Evolutionary conservation across 2,797 vertebrate species (phyloP), one percentile per base, ranked within the genome.

Genomic region (Accipiter minullus): DNA sequence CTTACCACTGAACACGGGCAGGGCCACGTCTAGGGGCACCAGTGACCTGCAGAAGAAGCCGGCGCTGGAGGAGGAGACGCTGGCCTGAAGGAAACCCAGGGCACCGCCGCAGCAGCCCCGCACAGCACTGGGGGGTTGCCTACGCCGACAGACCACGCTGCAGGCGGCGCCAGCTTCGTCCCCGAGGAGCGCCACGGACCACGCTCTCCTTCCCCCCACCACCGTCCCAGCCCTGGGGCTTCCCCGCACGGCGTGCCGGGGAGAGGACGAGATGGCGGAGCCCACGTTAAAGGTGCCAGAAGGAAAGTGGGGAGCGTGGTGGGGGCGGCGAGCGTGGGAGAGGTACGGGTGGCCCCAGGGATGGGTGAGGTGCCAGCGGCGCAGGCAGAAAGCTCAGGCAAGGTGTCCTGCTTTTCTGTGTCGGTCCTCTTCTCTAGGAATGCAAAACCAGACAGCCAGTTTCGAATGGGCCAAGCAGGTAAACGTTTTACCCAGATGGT

Each of bases 181-280:
- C 59, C 40, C 8, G 7, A 64, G 62, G 34, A 31, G 32, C 2
- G 6, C 64, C n/a, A 14, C 1, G 12, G 44, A 38, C 34, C 34
- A 15, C 3, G 3, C 27, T 32, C 11, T 31, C 27, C 40, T 8
- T 20, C 52, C 32, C 50, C n/a, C 5, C 11, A 6, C 47, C 29
- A 6, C 14, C 38, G 2, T 6, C n/a, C 32, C 53, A 45, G 53
- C 53, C 14, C 40, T 2, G 13, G 17, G 52, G 38, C 38, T n/a
- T 56, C 52, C 52, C 13, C 7, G 3, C 50, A 15, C 1, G 5
- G 31, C 4, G 7, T 25, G 20, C 23, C 5, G 3, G 13, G 18
- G 40, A 58, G 32, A 48, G n/a, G 17, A 27, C 17, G 6, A 13
- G 63, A 25, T 5, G 12, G 22, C 16, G 18, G 64, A n/a, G 44